A percentile compares a stretch with the other conserved stretches of the same genome.
Conservation (phyloP, 2,113 vertebrate genomes). For the Tragelaphus imberbis region DNA sequence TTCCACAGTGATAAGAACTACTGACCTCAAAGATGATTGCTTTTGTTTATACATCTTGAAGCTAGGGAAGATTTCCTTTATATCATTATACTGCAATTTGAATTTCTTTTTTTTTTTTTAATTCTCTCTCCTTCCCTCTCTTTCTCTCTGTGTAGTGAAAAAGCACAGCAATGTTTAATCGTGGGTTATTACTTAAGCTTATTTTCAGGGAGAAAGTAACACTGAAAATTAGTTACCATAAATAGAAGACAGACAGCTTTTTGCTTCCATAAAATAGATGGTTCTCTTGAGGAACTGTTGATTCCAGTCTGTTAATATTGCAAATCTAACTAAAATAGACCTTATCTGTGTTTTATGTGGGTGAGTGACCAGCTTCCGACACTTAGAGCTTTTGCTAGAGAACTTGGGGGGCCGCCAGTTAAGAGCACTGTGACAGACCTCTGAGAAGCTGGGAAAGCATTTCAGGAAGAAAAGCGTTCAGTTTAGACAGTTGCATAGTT, state of each 20-base stretch:
- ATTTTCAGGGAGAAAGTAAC: constrained; percentile 14
- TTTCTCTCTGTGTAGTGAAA: background rate
- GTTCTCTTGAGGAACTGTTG: constrained; percentile 32
- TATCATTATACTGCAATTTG: background rate
- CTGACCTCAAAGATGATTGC: background rate
- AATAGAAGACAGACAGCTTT: constrained; percentile 19
- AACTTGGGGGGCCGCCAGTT: constrained; percentile 20
- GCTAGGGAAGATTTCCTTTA: background rate
- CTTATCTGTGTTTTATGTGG: background rate
- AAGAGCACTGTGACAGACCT: background rate
- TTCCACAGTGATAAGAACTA: background rate
- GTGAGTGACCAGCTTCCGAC: constrained; percentile 19
- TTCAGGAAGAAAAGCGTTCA: constrained; percentile 14
- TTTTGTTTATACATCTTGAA: constrained; percentile 9
- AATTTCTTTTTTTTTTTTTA: background rate
- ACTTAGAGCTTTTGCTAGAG: constrained; percentile 41
- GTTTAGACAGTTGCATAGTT: constrained; percentile 17
- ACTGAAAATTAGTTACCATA: constrained; percentile 29
- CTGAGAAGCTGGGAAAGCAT: constrained; percentile 34
- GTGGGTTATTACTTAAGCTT: background rate
- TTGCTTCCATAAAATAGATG: constrained; percentile 4
- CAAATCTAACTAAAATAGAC: constrained; percentile 40
- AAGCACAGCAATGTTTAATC: background rate
- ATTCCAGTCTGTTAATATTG: constrained; percentile 44
- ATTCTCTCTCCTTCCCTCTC: too few relatives aligned